Base-by-base conservation (phyloP, 2,113 vertebrate genomes). In the Brevimyrus niger region DNA sequence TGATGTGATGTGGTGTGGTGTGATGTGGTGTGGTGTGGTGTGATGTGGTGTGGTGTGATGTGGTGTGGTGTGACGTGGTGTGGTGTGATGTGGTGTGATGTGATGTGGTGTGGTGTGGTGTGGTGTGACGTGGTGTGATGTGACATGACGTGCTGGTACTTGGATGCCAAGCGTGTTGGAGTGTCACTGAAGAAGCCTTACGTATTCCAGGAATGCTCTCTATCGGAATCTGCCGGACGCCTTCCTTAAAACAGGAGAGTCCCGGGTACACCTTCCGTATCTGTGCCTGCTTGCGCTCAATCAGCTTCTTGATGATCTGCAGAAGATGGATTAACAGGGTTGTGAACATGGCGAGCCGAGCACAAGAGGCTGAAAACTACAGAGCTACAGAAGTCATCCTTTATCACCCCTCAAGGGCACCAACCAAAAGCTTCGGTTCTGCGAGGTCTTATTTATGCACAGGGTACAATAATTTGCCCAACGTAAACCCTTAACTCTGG, bases 181-280 rank as follows among this genome's bases (percentile, higher is more conserved):
- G 17, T 6, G 6, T 4, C 42, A 53, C 46, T 42, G 27, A 9
- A 55, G n/a, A 19, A 87, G 55, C 97, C 98, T 13, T 97, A 99
- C 98, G 97, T 93, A 99, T 99, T 94, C 98, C 98, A 92, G 98
- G 98, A 95, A 99, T 99, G 95, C 97, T 99, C 95, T 99, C 98
- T 91, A 99, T 98, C 23, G 98, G 98, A 95, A 99, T 99, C 95
- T 99, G 98, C 83, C 98, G 97, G 88, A 99, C 98, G 93, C 98
- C 98, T 88, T 99, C 98, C 95, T 98, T 99, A 95, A 99, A 99
- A 94, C 98, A 99, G 76, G 98, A 98, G 91, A 99, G 97, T n/a
- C 98, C 98, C 9, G 98, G 98, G 90, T 99, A 99, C 91, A 99
- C 98, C 93, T 99, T 99, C 89, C 97, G 96, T 93, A 99, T 99